Evolutionary conservation across 2,888 invertebrate species (phyloP).

Genomic region (Calameuta pallipes): DNA sequence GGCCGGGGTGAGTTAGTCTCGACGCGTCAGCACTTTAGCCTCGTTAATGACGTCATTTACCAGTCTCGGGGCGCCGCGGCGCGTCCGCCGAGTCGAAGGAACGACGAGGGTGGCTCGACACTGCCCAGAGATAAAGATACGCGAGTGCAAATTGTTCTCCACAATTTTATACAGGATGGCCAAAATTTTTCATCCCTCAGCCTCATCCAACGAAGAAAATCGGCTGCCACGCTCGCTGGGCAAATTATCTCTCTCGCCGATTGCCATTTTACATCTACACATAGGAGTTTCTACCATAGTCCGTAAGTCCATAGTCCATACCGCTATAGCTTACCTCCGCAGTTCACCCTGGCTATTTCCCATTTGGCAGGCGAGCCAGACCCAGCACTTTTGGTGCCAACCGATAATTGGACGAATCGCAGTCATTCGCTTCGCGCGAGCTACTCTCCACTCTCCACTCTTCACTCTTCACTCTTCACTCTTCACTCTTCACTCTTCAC

Average conservation of each 20-base stretch:
- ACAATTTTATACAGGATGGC: not conserved
- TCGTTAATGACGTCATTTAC: conserved; percentile 60
- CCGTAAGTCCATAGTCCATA: conserved; percentile 37
- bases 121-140: not conserved
- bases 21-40: conserved; percentile 57
- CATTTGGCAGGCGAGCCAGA: conserved; percentile 61
- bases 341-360: conserved; percentile 53
- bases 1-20: conserved; percentile 42
- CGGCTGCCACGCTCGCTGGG: not conserved
- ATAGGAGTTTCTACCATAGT: conserved; percentile 28
- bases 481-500: not conserved
- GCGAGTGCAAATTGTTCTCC: not conserved
- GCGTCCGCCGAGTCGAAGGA: conserved; percentile 22
- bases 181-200: not conserved
- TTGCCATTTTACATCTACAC: conserved; percentile 40
- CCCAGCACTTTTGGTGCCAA: conserved; percentile 62
- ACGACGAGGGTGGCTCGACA: conserved; percentile 21
- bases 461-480: too few relatives aligned
- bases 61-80: conserved; percentile 42
- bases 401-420: conserved; percentile 62
- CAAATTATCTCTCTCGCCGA: conserved; percentile 43
- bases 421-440: conserved; percentile 59
- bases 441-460: conserved; percentile 12
- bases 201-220: not conserved
- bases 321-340: conserved; percentile 47